Percentiles rank a stretch among this genome's conserved stretches.
These are phyloP conservation scores for Stichopus horrens DNA, from an alignment of 53 echinoderm and acorn worm species.

Conservation along the genomic window DNA sequence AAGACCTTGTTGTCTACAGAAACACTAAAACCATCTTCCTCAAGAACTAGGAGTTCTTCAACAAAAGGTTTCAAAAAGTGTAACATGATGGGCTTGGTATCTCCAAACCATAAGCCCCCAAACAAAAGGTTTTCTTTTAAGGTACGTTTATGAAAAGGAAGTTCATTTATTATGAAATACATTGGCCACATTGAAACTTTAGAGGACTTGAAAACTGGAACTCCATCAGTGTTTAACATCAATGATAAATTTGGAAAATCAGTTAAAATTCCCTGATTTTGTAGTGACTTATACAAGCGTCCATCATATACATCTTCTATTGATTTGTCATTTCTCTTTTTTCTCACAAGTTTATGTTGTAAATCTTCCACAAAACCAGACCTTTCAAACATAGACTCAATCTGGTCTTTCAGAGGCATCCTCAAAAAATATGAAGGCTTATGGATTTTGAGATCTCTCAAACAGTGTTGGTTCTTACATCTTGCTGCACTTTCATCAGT, in stretches of 20 bases:
- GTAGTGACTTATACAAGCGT: neutral
- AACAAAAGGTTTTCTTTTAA: neutral
- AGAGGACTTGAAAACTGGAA: constrained; percentile 3
- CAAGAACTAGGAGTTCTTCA: neutral
- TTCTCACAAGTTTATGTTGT: neutral
- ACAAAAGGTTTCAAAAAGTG: neutral
- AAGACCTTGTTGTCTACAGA: neutral
- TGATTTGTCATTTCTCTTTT: neutral
- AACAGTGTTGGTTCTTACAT: no score
- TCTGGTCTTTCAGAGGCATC: no score
- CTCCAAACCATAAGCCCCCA: constrained; percentile 7
- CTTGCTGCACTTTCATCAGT: no score
- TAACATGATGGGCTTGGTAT: neutral
- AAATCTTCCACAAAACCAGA: neutral
- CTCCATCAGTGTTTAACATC: neutral
- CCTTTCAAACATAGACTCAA: no score
- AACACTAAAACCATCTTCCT: neutral
- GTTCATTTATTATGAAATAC: constrained; percentile 7
- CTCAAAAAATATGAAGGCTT: no score
- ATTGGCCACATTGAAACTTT: neutral
- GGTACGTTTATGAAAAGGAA: constrained; percentile 2
- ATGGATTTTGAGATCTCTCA: no score
- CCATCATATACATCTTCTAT: constrained; percentile 8
- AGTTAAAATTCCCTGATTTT: neutral
- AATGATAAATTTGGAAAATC: neutral